Evolutionary conservation across 1,140 invertebrate genomes (phyloP).

Genomic region (Drosophila triauraria): DNA sequence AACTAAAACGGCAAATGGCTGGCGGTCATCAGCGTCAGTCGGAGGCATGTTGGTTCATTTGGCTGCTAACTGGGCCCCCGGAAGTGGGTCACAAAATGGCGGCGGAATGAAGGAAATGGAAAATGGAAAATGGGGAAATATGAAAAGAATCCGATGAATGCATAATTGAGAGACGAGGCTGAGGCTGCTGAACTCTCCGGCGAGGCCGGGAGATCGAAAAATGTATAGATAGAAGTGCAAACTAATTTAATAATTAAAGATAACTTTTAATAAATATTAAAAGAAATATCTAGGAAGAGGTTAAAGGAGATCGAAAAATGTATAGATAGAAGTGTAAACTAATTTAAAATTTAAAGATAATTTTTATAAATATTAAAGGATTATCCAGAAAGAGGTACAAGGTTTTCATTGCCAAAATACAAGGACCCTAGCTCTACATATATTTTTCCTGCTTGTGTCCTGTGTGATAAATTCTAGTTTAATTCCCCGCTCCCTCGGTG

Average conservation of each 20-base stretch:
- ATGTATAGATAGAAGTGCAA: neutral
- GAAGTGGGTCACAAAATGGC: conserved; percentile 31
- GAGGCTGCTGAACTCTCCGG: neutral
- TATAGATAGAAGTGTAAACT: neutral
- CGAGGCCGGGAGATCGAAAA: neutral
- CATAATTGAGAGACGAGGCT: conserved; percentile 32
- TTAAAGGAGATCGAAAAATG: neutral
- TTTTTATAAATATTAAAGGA: no score
- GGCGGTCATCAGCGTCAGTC: conserved; percentile 54
- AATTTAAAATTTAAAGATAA: neutral
- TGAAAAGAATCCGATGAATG: conserved; percentile 42
- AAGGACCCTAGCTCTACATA: no score
- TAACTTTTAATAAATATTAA: neutral
- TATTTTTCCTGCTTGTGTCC: neutral
- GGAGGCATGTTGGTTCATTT: conserved; percentile 48
- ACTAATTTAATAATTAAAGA: neutral
- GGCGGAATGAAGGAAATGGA: neutral
- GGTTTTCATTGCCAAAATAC: no score
- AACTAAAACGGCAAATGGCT: conserved; percentile 41
- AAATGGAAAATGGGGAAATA: conserved; percentile 13
- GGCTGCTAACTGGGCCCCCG: conserved; percentile 10
- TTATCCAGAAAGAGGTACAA: no score
- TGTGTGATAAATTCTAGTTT: conserved; percentile 4
- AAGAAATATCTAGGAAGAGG: no score
- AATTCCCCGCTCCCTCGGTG: neutral